Base-by-base conservation (phyloP, 2,888 invertebrate species). In the Drosophila neutralis region DNA sequence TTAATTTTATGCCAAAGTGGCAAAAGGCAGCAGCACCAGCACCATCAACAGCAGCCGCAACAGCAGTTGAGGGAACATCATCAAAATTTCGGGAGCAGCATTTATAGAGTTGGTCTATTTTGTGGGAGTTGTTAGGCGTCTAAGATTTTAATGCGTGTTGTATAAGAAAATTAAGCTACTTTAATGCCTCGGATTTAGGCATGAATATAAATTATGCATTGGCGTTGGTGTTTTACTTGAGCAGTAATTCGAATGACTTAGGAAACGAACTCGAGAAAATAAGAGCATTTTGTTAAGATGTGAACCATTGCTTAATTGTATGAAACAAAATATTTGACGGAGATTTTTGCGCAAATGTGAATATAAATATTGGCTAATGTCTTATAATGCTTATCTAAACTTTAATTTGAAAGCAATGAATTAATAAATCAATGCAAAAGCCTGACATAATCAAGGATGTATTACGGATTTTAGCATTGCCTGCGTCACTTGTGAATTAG, bases 1-100 rank as follows among this genome's bases (percentile, higher is more conserved):
- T 90, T 89, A 82, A 87, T 90, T 80, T 89, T 87, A 89, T 90
- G 90, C 90, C 80, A 87, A 78, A 80, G 77, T 90, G 78, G 80
- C 89, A 82, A 82, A 69, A 73, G 76, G 73, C 76, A 86, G 67
- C 72, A 63, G n/a, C 72, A 54, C 4, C 24, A 54, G 54, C 31
- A 45, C 21, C 21, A 24, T 15, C 31, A 52, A 6, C 63, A 51
- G 42, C 73, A 54, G 21, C 62, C 54, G 29, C 54, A 48, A 40
- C 45, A 48, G 40, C 36, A 27, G 38, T 38, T 48, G 60, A 65
- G 80, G 36, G 61, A 80, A 69, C 58, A 70, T 66, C 77, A 31
- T 45, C 45, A 45, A 24, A 8, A 45, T 48, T 85, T 83, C 73
- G 83, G 80, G 68, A 87, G 76, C 65, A 57, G 54, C 81, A 67